Evolutionary conservation across 2,113 vertebrate species (phyloP), one percentile per base, ranked within the genome.

Genomic region (Cinclus cinclus): DNA sequence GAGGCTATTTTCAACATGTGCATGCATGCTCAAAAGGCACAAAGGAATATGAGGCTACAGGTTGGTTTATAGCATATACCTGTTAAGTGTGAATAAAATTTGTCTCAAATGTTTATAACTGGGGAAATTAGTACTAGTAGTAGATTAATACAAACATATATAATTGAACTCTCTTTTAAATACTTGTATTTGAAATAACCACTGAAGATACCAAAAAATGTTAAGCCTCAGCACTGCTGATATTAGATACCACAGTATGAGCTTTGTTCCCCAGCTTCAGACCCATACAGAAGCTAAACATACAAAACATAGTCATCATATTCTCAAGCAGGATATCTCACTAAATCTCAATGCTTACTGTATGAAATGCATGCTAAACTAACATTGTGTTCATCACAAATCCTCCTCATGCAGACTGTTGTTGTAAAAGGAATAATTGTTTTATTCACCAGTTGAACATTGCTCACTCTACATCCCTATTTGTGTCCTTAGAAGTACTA

Each of bases 271-370:
- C 27, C 4, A 3, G 30, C 15, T 78, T 16, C 59, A 78, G 28
- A 44, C 47, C 60, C 60, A 67, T 9, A 58, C 0, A 91, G 42
- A 55, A 87, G 23, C 7, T 55, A 50, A 65, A 63, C 11, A 50
- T 1, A 62, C 2, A 46, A 81, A 94, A 81, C 5, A 65, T 1
- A 46, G 8, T 39, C 6, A 35, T 23, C 0, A 0, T 33, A 19
- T 79, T 86, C 76, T 76, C 13, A 86, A 90, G 39, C 41, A 80
- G 78, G 24, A 5, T 9, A 44, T 18, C 53, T 77, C 56, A 62
- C 31, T 41, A 74, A 53, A 63, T 85, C 28, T 85, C 59, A 71
- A 35, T 74, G 13, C 24, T 91, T 63, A 35, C 23, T n/a, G 17
- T 21, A 60, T 28, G 50, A 75, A 87, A 82, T 12, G n/a, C 52